A percentile compares a stretch with the other conserved stretches of the same genome.
phyloP scores from a whole-genome alignment of 2,113 vertebrate genomes.

The Triplophysa dalaica region DNA sequence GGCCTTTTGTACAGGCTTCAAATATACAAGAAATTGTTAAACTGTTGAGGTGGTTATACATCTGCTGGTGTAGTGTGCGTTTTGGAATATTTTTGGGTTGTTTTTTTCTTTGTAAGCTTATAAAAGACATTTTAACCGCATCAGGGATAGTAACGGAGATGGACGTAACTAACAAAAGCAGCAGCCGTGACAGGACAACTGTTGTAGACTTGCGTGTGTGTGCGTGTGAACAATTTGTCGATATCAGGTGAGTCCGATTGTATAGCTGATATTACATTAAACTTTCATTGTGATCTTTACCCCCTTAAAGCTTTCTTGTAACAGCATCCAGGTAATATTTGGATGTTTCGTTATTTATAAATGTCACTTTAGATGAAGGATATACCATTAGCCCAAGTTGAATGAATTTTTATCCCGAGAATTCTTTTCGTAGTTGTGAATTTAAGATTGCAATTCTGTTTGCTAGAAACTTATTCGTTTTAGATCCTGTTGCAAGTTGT shows the following conservation, averaged over 20 bases:
- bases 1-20: conserved; percentile 66
- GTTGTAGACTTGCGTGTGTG: conserved; percentile 10
- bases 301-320: conserved; percentile 54
- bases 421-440: conserved; percentile 37
- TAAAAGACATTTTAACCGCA: conserved; percentile 29
- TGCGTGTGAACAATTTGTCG: conserved; percentile 1
- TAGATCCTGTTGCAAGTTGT: conserved; percentile 23
- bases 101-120: conserved; percentile 38
- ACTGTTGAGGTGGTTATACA: conserved; percentile 81
- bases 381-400: conserved; percentile 45
- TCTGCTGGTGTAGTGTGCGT: conserved; percentile 76
- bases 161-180: conserved; percentile 31
- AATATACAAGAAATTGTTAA: conserved; percentile 70
- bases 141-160: conserved; percentile 42
- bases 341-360: conserved; percentile 70
- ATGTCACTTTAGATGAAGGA: conserved; percentile 67
- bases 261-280: conserved; percentile 61
- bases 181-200: conserved; percentile 37
- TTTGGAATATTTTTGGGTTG: conserved; percentile 67
- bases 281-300: conserved; percentile 50
- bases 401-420: conserved; percentile 50
- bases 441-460: conserved; percentile 4
- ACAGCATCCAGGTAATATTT: conserved; percentile 61
- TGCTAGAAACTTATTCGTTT: background rate
- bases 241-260: conserved; percentile 37